Evolutionary conservation across 2,888 invertebrate genomes (phyloP), one percentile per base, ranked within the genome.

Genomic region (Kryphioiulus occultus): DNA sequence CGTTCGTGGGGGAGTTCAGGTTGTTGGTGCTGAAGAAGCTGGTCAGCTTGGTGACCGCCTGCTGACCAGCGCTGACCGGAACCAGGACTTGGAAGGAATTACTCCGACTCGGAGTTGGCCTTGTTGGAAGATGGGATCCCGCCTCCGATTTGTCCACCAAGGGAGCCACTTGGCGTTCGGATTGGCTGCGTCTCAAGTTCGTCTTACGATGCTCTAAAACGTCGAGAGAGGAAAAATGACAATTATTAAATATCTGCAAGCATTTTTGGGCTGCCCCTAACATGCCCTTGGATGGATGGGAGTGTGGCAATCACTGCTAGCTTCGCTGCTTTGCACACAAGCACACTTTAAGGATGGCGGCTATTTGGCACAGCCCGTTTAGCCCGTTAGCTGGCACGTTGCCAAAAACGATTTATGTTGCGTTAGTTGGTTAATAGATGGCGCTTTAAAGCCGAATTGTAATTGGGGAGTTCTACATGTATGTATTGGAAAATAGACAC

Each of bases 171-270:
- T 68, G 86, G 12, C 85, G 47, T 7, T 85, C 85, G 9, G 88
- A 88, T 30, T 82, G 86, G 78, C 86, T 86, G 17, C 88, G 68
- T 19, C 83, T 47, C 32, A 87, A 85, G 44, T 87, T 84, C 10
- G 53, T 22, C 35, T 87, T 87, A 39, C 59, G 17, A 2, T 26
- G 32, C 12, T 86, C 86, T 87, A 39, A 32, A 84, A 84, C 22
- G 59, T 59, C 3, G 22, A 5, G 22, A 22, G 59, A 22, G 17
- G n/a, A 59, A 22, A 22, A 59, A 59, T 22, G 22, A 22, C 1
- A 9, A 7, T 1, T n/a, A 22, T 22, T 59, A 22, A 59, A 10
- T 59, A 17, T 10, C 47, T 47, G 59, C 17, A 17, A 59, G 22
- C n/a, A 4, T 59, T 22, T 22, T 59, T 1, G 59, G 17, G 59